phyloP scores from a whole-genome alignment of 2,888 invertebrate species.

The Andrena bucephala region DNA sequence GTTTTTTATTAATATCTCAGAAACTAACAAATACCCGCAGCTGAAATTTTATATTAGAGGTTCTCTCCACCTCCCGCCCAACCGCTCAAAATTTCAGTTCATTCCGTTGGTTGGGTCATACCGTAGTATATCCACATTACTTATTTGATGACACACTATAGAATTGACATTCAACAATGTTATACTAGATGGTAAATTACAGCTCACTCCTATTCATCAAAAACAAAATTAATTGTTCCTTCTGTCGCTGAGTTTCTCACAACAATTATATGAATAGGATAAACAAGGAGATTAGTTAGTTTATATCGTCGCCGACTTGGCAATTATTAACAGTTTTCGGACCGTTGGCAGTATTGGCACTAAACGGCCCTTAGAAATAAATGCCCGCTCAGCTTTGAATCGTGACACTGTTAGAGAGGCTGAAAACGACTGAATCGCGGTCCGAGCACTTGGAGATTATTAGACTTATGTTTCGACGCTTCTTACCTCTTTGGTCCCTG shows the following conservation, averaged over 20 bases:
- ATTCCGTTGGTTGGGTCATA: no score
- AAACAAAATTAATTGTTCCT: background rate
- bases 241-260: background rate
- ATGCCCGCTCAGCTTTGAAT: constrained; percentile 16
- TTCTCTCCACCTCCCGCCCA: no score
- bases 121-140: no score
- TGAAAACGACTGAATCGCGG: constrained; percentile 27
- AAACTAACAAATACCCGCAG: no score
- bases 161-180: no score
- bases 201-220: no score
- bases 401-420: constrained; percentile 40
- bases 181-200: no score
- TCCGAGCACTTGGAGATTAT: constrained; percentile 2
- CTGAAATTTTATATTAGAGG: no score
- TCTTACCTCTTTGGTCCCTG: constrained; percentile 44
- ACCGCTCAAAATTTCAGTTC: no score
- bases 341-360: background rate
- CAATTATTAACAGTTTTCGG: constrained; percentile 44
- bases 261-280: background rate
- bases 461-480: constrained; percentile 28
- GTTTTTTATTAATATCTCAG: no score
- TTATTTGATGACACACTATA: no score
- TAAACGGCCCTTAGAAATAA: background rate
- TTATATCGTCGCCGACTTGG: constrained; percentile 8
- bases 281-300: background rate